Evolutionary conservation across 2,113 vertebrate species (phyloP).

Genomic region (pig (Sus scrofa)): T2T-Sscrofa CM000816.6:62115501-62116000

Average conservation of each 20-base stretch:
- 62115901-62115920: not conserved
- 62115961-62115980: not conserved
- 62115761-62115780: constrained; percentile 60
- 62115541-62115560: constrained; percentile 83
- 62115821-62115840: not conserved
- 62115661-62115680: constrained; percentile 14
- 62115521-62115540: constrained; percentile 88
- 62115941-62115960: not conserved
- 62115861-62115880: not conserved
- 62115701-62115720: constrained; percentile 78
- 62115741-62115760: constrained; percentile 47
- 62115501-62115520: constrained; percentile 86
- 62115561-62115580: constrained; percentile 80
- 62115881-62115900: constrained; percentile 77
- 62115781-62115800: not conserved
- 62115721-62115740: constrained; percentile 54
- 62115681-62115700: constrained; percentile 67
- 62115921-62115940: constrained; percentile 17
- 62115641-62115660: constrained; percentile 67
- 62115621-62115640: constrained; percentile 81
- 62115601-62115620: constrained; percentile 79
- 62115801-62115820: not conserved
- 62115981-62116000: constrained; percentile 6
- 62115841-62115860: constrained; percentile 53
- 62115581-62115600: constrained; percentile 74